Evolutionary conservation across 1,140 invertebrate species (phyloP).

Genomic region (Phortica variegata): DNA sequence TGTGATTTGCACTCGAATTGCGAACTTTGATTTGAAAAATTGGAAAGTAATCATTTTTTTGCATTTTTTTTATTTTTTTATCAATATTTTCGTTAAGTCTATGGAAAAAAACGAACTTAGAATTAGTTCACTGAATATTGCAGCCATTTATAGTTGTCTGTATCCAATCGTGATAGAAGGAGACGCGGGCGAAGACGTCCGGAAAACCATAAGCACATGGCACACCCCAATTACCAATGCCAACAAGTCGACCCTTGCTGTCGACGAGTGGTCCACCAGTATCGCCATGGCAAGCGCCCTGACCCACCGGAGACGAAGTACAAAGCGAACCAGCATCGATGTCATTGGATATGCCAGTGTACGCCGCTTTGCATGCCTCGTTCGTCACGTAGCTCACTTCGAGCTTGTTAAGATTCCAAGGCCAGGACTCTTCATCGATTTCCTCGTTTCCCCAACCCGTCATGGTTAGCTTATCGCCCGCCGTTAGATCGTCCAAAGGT

Average conservation of each 20-base stretch:
- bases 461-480: constrained; percentile 51
- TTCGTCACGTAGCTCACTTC: constrained; percentile 31
- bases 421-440: constrained; percentile 9
- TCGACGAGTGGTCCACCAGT: constrained; percentile 41
- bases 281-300: constrained; percentile 54
- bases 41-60: too few species aligned
- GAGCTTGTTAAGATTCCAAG: constrained; percentile 32
- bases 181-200: constrained; percentile 59
- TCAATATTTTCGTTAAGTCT: too few species aligned
- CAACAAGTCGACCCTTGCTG: constrained; percentile 32
- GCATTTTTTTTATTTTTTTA: too few species aligned
- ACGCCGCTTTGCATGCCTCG: constrained; percentile 25
- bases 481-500: constrained; percentile 22
- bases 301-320: constrained; percentile 60
- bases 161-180: constrained; percentile 50
- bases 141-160: constrained; percentile 34
- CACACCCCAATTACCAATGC: constrained; percentile 59
- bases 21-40: too few species aligned
- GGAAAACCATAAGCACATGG: constrained; percentile 60
- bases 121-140: constrained; percentile 13
- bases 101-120: too few species aligned
- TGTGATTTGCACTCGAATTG: too few species aligned
- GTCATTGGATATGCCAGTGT: constrained; percentile 11
- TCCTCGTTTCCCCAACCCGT: constrained; percentile 60
- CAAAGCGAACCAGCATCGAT: constrained; percentile 60